Evolutionary conservation across 2,113 vertebrate genomes (phyloP).

Genomic region (Myocastor coypus): DNA sequence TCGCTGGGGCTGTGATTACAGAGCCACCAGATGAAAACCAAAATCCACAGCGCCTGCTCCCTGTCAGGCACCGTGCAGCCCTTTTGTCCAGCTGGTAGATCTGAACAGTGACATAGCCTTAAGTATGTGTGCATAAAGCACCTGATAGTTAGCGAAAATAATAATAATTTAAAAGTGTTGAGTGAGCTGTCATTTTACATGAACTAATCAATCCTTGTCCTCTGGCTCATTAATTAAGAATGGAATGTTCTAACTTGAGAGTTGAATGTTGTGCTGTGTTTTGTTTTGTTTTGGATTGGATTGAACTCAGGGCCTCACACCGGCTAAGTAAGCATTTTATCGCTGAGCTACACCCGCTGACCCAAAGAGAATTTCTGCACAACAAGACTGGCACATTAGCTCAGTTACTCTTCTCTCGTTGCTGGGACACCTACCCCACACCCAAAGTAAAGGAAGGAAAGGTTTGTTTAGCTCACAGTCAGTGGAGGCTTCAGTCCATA

Average conservation of each 20-base stretch:
- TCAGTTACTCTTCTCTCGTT: too few relatives aligned
- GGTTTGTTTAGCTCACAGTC: too few relatives aligned
- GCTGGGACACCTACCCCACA: too few relatives aligned
- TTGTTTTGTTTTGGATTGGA: neutral
- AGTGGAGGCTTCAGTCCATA: too few relatives aligned
- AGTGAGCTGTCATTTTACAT: neutral
- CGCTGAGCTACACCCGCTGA: too few relatives aligned
- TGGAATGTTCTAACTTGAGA: constrained; percentile 12
- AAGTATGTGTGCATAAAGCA: constrained; percentile 48
- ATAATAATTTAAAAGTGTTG: constrained; percentile 46
- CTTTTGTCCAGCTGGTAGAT: neutral
- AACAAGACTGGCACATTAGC: neutral
- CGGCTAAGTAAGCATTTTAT: neutral
- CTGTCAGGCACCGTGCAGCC: neutral
- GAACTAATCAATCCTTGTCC: neutral
- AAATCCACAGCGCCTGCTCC: neutral
- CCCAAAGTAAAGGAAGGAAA: too few relatives aligned
- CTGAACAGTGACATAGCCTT: neutral
- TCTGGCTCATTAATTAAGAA: constrained; percentile 26
- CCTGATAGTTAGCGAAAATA: constrained; percentile 44
- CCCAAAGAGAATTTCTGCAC: neutral
- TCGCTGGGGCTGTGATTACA: constrained; percentile 16
- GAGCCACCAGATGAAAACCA: neutral
- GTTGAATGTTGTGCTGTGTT: neutral
- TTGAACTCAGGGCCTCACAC: neutral